A percentile compares a stretch with the other conserved stretches of the same genome.
Conservation (phyloP, 2,888 invertebrate genomes). For the Sinopyrophorus schimmeli region DNA sequence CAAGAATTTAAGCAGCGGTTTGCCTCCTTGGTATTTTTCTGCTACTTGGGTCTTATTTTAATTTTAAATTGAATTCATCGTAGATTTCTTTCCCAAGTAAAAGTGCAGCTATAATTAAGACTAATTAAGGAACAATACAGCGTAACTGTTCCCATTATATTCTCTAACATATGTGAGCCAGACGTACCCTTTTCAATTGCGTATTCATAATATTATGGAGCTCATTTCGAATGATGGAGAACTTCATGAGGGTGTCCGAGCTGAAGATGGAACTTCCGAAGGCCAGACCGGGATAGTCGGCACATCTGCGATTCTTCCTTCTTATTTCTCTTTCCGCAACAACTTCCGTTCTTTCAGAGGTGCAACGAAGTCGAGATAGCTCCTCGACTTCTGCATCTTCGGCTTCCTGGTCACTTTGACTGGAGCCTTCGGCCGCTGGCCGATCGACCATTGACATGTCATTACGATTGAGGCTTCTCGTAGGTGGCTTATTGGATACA, state of each 20-base stretch:
- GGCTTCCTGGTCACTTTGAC: slow-evolving; percentile 58
- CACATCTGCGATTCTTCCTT: slow-evolving; percentile 74
- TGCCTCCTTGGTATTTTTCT: too few species aligned
- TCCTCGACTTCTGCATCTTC: slow-evolving; percentile 81
- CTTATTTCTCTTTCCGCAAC: slow-evolving; percentile 82
- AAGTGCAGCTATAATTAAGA: too few species aligned
- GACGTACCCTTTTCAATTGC: slow-evolving; percentile 93
- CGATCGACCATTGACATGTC: slow-evolving; percentile 52
- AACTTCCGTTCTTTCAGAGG: slow-evolving; percentile 87
- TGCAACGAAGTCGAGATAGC: slow-evolving; percentile 82
- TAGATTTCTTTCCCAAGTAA: too few species aligned
- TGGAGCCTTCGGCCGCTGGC: slow-evolving; percentile 56
- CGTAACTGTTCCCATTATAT: slow-evolving; percentile 1
- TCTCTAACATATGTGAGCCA: not conserved
- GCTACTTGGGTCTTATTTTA: too few species aligned
- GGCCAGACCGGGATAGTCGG: slow-evolving; percentile 90
- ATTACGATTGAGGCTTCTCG: slow-evolving; percentile 17
- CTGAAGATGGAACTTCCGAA: slow-evolving; percentile 92
- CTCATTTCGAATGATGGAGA: slow-evolving; percentile 95
- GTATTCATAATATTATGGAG: slow-evolving; percentile 97
- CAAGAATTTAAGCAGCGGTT: too few species aligned
- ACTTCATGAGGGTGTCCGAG: slow-evolving; percentile 97
- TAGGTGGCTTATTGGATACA: slow-evolving; percentile 35
- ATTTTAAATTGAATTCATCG: too few species aligned
- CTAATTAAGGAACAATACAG: slow-evolving; percentile 10